phyloP scores from a whole-genome alignment of 2,888 invertebrate genomes.

The Xestobium rufovillosum region DNA sequence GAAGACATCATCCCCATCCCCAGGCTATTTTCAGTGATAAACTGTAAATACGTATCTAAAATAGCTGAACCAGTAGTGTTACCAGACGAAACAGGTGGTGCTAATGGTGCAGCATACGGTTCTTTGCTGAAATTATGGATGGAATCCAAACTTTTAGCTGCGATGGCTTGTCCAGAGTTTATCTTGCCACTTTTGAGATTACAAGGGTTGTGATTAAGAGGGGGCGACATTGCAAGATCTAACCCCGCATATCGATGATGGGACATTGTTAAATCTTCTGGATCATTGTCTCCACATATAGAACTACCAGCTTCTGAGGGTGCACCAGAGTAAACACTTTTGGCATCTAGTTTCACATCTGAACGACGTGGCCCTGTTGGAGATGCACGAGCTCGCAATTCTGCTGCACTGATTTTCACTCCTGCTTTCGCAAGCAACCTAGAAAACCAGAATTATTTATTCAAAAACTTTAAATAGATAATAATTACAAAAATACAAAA shows the following conservation, averaged over 20 bases:
- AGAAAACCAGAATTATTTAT: too few relatives aligned
- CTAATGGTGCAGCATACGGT: slow-evolving; percentile 59
- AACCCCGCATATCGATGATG: slow-evolving; percentile 44
- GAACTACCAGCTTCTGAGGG: slow-evolving; percentile 63
- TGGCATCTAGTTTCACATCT: slow-evolving; percentile 71
- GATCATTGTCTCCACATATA: slow-evolving; percentile 71
- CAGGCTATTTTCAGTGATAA: slow-evolving; percentile 76
- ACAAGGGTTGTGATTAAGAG: slow-evolving; percentile 34
- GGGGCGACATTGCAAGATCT: slow-evolving; percentile 48
- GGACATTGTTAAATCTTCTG: slow-evolving; percentile 72
- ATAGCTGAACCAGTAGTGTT: slow-evolving; percentile 67
- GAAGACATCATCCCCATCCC: slow-evolving; percentile 55
- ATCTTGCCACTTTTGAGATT: slow-evolving; percentile 46
- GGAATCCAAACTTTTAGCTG: slow-evolving; percentile 59
- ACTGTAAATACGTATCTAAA: slow-evolving; percentile 80
- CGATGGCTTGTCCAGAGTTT: slow-evolving; percentile 48
- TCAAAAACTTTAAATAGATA: too few relatives aligned
- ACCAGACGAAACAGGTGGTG: slow-evolving; percentile 38
- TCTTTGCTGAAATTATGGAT: slow-evolving; percentile 57
- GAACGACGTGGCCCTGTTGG: slow-evolving; percentile 75
- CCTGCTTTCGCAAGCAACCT: slow-evolving; percentile 81
- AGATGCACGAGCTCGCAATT: slow-evolving; percentile 74
- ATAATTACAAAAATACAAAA: too few relatives aligned
- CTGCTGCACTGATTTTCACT: slow-evolving; percentile 78
- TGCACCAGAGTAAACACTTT: slow-evolving; percentile 58